Conservation (phyloP, 2,113 vertebrate species). For the Piprites chloris region DNA sequence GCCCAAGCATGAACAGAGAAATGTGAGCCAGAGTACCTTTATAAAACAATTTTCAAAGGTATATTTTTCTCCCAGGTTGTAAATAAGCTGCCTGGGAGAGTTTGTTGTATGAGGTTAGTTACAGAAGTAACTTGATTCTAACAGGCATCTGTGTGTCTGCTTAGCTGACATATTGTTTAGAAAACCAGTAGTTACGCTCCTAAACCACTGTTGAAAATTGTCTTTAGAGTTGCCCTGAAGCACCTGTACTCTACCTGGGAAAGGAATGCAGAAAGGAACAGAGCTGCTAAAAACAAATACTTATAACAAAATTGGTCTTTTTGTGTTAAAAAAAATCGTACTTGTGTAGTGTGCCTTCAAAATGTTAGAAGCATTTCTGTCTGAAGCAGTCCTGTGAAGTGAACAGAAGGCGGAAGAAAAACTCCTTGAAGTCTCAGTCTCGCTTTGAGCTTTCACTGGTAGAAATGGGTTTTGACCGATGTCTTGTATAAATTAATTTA, state of each 20-base stretch:
- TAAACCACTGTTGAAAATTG: background rate
- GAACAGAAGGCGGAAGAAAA: background rate
- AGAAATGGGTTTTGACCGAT: background rate
- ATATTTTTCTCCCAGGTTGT: background rate
- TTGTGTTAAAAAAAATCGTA: background rate
- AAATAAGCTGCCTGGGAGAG: background rate
- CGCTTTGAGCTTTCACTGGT: background rate
- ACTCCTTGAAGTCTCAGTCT: background rate
- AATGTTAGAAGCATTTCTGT: background rate
- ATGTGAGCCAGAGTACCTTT: background rate
- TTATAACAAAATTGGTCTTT: background rate
- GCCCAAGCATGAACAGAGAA: background rate
- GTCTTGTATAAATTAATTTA: background rate
- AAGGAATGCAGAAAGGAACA: background rate
- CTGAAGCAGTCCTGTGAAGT: background rate
- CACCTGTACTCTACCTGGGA: background rate
- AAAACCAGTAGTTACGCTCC: background rate
- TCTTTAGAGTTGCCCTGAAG: background rate
- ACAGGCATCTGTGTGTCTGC: background rate
- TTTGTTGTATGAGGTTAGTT: background rate
- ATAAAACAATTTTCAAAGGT: background rate
- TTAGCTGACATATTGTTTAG: background rate
- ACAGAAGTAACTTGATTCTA: background rate
- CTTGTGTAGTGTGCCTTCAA: background rate
- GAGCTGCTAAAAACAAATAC: background rate